A percentile compares a stretch with the other conserved stretches of the same genome.
These are phyloP conservation scores for Phyllopteryx taeniolatus DNA, from an alignment of 2,113 vertebrate genomes.

Conservation along the genomic window DNA sequence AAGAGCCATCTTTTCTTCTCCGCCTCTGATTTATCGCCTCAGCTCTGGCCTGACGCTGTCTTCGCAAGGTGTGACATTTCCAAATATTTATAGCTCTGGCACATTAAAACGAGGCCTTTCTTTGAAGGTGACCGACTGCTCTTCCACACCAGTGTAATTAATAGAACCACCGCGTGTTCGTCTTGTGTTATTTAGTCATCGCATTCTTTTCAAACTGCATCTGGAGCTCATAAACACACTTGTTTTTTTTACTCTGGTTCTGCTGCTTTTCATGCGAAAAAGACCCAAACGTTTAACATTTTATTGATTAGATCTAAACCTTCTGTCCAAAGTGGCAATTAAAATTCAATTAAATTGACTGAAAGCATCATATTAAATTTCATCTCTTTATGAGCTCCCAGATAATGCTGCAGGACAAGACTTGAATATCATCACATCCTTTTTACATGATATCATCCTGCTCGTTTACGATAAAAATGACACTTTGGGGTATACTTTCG, in stretches of 20 bases:
- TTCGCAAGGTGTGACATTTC: slow-evolving; percentile 99
- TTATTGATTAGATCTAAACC: slow-evolving; percentile 99
- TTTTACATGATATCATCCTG: slow-evolving; percentile 99
- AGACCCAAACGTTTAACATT: slow-evolving; percentile 99
- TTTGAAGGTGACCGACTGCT: slow-evolving; percentile 97
- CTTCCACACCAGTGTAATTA: slow-evolving; percentile 91
- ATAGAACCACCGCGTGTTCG: slow-evolving; percentile 84
- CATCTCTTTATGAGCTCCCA: slow-evolving; percentile 97
- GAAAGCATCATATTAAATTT: slow-evolving; percentile 99
- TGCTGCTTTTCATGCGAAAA: slow-evolving; percentile 59
- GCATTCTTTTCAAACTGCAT: slow-evolving; percentile 70
- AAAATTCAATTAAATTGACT: slow-evolving; percentile 99
- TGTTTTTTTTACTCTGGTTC: slow-evolving; percentile 69
- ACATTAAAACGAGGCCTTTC: slow-evolving; percentile 90
- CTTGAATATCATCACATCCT: slow-evolving; percentile 97
- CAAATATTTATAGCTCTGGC: slow-evolving; percentile 99
- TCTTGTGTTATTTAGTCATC: slow-evolving; percentile 85
- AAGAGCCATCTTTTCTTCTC: slow-evolving; percentile 95
- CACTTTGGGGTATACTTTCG: slow-evolving; percentile 99
- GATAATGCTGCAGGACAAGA: slow-evolving; percentile 99
- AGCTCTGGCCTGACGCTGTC: slow-evolving; percentile 89
- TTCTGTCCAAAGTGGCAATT: slow-evolving; percentile 99
- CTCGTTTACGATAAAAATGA: slow-evolving; percentile 99
- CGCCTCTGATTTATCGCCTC: slow-evolving; percentile 91
- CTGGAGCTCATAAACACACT: slow-evolving; percentile 79